phyloP scores from a whole-genome alignment of 2,113 vertebrate genomes.

The Propithecus coquereli region DNA sequence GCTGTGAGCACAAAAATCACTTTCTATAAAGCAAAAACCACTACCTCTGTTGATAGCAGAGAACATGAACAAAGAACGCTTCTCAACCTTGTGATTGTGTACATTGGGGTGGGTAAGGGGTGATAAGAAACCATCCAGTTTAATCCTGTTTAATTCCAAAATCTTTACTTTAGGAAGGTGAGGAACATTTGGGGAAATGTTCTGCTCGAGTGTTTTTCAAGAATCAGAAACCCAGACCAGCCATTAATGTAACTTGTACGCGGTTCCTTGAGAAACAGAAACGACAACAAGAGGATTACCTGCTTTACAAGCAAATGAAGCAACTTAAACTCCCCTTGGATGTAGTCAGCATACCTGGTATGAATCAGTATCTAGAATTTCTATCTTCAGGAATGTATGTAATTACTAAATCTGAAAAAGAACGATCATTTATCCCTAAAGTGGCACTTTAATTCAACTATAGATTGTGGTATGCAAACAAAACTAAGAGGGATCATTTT shows the following conservation, averaged over 20 bases:
- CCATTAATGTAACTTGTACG: constrained; percentile 75
- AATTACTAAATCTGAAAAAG: neutral
- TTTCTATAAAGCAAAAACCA: neutral
- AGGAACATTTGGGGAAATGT: constrained; percentile 74
- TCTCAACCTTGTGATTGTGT: fast-evolving
- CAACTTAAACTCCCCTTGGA: constrained; percentile 59
- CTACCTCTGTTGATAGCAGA: neutral
- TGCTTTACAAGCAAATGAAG: constrained; percentile 76
- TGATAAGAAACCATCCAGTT: neutral
- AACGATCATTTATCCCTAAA: neutral
- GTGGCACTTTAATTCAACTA: neutral
- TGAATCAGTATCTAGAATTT: neutral
- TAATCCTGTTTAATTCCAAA: neutral
- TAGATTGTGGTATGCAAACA: neutral
- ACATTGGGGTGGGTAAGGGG: fast-evolving
- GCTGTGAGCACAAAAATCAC: neutral
- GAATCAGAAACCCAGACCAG: constrained; percentile 68
- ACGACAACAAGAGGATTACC: constrained; percentile 67
- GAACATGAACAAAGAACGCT: neutral
- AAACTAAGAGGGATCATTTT: neutral
- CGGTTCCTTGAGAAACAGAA: constrained; percentile 29
- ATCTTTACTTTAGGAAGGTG: constrained; percentile 64
- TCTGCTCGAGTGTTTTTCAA: constrained; percentile 79
- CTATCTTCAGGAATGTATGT: neutral
- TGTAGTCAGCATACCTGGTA: constrained; percentile 80